Conservation (phyloP, 53 echinoderm and acorn worm genomes). For the Hippasteria phrygiana region DNA sequence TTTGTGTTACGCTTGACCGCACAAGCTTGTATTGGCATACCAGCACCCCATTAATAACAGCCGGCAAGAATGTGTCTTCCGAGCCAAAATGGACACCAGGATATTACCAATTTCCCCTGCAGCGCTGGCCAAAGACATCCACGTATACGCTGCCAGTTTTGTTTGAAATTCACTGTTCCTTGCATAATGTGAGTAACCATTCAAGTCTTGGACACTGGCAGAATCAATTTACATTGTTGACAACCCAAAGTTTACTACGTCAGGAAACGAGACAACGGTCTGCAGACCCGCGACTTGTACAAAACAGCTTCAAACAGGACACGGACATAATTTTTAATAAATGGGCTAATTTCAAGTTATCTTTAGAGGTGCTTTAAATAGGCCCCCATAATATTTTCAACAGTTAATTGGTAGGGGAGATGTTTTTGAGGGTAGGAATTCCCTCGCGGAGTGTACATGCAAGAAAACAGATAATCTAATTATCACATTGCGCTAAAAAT, state of each 20-base stretch:
- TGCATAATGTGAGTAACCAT: not conserved
- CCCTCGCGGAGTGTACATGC: not conserved
- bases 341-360: constrained; percentile 27
- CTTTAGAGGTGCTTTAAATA: constrained; percentile 35
- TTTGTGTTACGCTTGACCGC: too few relatives aligned
- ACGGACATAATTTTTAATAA: constrained; percentile 44
- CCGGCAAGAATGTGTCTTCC: not conserved
- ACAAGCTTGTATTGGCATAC: too few relatives aligned
- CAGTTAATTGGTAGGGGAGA: constrained; percentile 34
- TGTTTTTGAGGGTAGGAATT: constrained; percentile 29
- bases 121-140: too few relatives aligned
- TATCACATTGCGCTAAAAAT: constrained; percentile 14
- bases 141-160: not conserved
- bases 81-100: not conserved
- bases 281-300: constrained; percentile 9
- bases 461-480: constrained; percentile 41
- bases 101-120: constrained; percentile 27
- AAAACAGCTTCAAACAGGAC: constrained; percentile 55
- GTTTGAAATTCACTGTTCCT: not conserved
- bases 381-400: constrained; percentile 30
- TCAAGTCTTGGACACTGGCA: not conserved
- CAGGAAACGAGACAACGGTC: constrained; percentile 32
- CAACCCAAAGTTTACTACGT: constrained; percentile 22
- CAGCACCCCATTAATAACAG: too few relatives aligned
- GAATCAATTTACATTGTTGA: constrained; percentile 30